Conservation (phyloP, 2,113 vertebrate species). For the Etia nguti region DNA sequence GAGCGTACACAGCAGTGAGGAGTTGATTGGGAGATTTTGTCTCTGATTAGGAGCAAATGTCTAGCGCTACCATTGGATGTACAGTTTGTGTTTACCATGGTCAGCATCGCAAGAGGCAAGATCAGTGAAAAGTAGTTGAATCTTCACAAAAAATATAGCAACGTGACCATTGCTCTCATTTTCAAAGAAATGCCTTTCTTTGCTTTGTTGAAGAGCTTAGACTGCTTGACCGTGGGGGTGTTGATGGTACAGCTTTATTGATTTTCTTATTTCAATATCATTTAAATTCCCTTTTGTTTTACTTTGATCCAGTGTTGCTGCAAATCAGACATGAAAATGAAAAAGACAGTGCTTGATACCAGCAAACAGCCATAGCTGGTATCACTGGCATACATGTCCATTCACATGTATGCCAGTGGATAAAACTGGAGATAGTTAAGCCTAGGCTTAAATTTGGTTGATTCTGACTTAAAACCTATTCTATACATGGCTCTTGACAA, state of each 20-base stretch:
- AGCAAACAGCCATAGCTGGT: not conserved
- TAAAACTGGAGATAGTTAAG: not conserved
- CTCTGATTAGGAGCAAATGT: not conserved
- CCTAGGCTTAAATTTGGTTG: not conserved
- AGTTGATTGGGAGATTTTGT: not conserved
- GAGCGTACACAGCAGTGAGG: not conserved
- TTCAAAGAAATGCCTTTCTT: not conserved
- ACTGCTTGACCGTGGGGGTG: not conserved
- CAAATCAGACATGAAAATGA: not conserved
- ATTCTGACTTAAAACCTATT: not conserved
- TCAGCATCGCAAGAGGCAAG: not conserved
- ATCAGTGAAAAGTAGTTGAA: not conserved
- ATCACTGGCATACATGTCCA: too few relatives aligned
- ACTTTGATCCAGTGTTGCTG: not conserved
- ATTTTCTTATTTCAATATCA: not conserved
- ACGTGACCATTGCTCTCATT: not conserved
- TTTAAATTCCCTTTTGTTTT: not conserved
- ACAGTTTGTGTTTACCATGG: not conserved
- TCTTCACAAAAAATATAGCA: not conserved
- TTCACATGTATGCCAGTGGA: not conserved
- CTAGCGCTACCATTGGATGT: not conserved
- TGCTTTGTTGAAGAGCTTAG: not conserved
- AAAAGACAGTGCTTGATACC: rapidly evolving
- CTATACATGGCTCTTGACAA: not conserved
- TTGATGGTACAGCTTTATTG: not conserved